A percentile compares a stretch with the other conserved stretches of the same genome.
Evolutionary conservation across 2,797 vertebrate species (phyloP).

Genomic region (Microchirus variegatus): DNA sequence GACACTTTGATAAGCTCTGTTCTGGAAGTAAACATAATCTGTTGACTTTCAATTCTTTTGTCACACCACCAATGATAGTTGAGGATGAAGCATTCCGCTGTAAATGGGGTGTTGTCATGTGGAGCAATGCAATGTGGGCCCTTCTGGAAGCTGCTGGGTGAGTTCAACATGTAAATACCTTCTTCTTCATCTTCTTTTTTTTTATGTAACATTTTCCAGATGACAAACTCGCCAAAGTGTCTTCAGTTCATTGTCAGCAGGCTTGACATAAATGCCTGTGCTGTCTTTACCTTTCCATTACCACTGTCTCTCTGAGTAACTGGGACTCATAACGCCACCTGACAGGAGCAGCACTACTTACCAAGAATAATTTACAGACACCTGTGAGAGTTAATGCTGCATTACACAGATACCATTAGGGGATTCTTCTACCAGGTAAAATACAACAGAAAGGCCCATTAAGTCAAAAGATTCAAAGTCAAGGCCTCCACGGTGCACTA

Average conservation of each 20-base stretch:
- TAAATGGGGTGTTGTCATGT: slow-evolving; percentile 52
- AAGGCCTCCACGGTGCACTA: background rate
- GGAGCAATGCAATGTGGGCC: slow-evolving; percentile 35
- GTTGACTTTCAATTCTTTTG: slow-evolving; percentile 84
- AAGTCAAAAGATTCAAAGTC: background rate
- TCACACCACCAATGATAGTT: slow-evolving; percentile 73
- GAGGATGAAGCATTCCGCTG: slow-evolving; percentile 65
- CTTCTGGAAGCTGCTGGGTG: slow-evolving; percentile 22
- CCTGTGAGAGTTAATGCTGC: slow-evolving; percentile 39
- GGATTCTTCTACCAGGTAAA: slow-evolving; percentile 1
- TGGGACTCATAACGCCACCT: slow-evolving; percentile 24
- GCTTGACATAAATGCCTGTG: slow-evolving; percentile 41
- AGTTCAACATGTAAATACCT: slow-evolving; percentile 52
- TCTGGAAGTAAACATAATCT: slow-evolving; percentile 85
- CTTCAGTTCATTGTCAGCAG: slow-evolving; percentile 47
- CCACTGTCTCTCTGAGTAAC: slow-evolving; percentile 29
- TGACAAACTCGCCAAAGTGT: slow-evolving; percentile 6
- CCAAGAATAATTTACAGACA: slow-evolving; percentile 29
- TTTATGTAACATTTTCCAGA: slow-evolving; percentile 24
- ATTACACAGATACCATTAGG: slow-evolving; percentile 11
- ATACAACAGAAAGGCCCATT: slow-evolving; percentile 9
- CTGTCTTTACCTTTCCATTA: slow-evolving; percentile 48
- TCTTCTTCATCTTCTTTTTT: slow-evolving; percentile 23
- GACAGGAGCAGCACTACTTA: slow-evolving; percentile 27
- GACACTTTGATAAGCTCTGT: slow-evolving; percentile 85